Conservation (phyloP, 2,113 vertebrate species). For the Psammodynastes pulverulentus region DNA sequence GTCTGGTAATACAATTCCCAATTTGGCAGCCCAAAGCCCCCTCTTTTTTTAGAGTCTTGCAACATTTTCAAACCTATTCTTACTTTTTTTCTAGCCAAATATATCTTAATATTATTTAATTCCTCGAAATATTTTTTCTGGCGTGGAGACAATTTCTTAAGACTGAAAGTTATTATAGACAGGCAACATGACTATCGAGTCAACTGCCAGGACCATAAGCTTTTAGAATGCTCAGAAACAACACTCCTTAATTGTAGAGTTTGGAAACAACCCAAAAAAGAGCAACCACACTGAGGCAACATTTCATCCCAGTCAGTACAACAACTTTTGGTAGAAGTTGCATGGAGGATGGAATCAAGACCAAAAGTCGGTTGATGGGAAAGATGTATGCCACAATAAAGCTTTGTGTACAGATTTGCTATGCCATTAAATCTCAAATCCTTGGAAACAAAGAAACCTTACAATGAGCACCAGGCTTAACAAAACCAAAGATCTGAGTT, state of each 20-base stretch:
- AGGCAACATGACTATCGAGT: neutral
- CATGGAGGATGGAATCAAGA: neutral
- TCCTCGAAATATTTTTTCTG: too few species aligned
- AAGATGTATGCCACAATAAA: neutral
- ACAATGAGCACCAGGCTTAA: neutral
- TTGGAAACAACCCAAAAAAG: neutral
- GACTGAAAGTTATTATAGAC: neutral
- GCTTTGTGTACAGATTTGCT: neutral
- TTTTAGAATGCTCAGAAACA: neutral
- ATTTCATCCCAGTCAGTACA: neutral
- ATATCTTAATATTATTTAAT: too few species aligned
- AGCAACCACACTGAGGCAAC: neutral
- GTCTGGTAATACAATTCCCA: too few species aligned
- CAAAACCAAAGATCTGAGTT: neutral
- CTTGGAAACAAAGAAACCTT: neutral
- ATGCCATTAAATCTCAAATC: neutral
- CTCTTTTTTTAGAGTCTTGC: too few species aligned
- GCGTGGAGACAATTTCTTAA: neutral
- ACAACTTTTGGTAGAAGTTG: neutral
- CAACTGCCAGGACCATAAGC: neutral
- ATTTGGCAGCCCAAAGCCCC: too few species aligned
- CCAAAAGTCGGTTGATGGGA: neutral
- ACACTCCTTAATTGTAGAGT: neutral
- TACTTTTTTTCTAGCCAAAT: too few species aligned
- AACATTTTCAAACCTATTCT: too few species aligned